Percentiles rank a stretch among this genome's conserved stretches.
Conservation (phyloP, 2,113 vertebrate genomes). For the Coregonus clupeaformis region DNA sequence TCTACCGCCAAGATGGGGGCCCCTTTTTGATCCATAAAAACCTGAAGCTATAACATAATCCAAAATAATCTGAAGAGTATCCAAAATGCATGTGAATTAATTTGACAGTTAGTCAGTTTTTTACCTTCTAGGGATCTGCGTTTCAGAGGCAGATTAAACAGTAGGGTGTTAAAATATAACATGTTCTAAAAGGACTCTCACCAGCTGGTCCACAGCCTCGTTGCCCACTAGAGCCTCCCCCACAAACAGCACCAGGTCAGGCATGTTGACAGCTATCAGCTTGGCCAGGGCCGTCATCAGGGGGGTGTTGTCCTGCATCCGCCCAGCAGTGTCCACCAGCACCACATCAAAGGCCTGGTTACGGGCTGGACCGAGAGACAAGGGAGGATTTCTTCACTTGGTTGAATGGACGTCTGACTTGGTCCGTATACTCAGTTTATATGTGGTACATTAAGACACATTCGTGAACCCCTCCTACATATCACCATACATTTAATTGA, state of each 20-base stretch:
- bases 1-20: too few species aligned
- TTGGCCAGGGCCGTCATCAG: slow-evolving; percentile 96
- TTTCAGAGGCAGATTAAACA: too few species aligned
- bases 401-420: neutral
- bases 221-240: slow-evolving; percentile 97
- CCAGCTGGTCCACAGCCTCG: slow-evolving; percentile 97
- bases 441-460: neutral
- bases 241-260: slow-evolving; percentile 94
- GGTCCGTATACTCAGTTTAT: neutral
- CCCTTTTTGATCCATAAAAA: too few species aligned
- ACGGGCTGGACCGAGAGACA: slow-evolving; percentile 73
- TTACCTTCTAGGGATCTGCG: too few species aligned
- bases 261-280: slow-evolving; percentile 93
- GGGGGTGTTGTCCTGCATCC: slow-evolving; percentile 98
- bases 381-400: neutral
- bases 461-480: neutral
- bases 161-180: too few species aligned
- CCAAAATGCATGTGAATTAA: too few species aligned
- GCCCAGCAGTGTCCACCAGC: slow-evolving; percentile 96
- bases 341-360: slow-evolving; percentile 96
- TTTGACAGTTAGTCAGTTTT: too few species aligned
- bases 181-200: slow-evolving; percentile 72
- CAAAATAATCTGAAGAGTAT: too few species aligned
- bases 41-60: too few species aligned
- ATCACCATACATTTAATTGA: neutral